Conservation (phyloP, 2,888 invertebrate genomes). For the Apodemia duryi region DNA sequence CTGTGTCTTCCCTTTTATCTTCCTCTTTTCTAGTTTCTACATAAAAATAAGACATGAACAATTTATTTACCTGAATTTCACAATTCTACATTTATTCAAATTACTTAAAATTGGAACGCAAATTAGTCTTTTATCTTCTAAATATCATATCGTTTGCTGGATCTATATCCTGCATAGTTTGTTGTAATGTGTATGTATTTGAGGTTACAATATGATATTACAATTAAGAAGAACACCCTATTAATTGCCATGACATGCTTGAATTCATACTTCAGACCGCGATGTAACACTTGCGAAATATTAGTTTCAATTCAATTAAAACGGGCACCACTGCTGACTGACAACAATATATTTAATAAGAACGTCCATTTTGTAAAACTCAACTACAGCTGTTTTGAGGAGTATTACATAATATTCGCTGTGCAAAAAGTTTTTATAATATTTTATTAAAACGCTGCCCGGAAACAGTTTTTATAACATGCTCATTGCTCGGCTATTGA, state of each 20-base stretch:
- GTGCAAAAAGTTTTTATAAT: background rate
- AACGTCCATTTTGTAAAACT: constrained; percentile 34
- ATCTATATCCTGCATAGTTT: background rate
- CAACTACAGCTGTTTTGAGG: constrained; percentile 25
- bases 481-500: background rate
- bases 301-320: background rate
- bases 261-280: background rate
- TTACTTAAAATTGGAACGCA: background rate
- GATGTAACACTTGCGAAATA: background rate
- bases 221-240: background rate
- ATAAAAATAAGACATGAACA: background rate
- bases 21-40: no score
- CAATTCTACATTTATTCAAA: background rate
- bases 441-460: constrained; percentile 2
- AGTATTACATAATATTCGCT: constrained; percentile 27
- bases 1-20: no score
- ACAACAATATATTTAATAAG: background rate
- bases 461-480: background rate
- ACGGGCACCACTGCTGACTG: background rate
- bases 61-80: background rate
- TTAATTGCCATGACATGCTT: constrained; percentile 2
- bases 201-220: background rate
- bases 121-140: background rate
- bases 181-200: background rate
- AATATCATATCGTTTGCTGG: background rate